Evolutionary conservation across 2,113 vertebrate genomes (phyloP), one percentile per base, ranked within the genome.

Genomic region (Leuciscus idus): DNA sequence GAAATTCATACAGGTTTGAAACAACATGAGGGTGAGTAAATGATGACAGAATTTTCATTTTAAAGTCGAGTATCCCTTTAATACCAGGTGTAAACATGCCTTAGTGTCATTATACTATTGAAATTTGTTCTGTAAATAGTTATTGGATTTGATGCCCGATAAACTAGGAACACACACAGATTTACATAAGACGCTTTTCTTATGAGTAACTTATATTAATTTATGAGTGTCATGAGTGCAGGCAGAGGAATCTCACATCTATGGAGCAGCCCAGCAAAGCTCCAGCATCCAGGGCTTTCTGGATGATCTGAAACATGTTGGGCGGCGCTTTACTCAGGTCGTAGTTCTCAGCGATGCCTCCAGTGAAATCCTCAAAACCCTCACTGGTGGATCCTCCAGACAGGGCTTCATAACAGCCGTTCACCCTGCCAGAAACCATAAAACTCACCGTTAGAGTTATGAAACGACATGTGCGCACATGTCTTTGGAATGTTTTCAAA

Each of bases 281-380:
- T 15, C 98, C 98, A 1, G 96, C 94, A 81, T 96, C 94, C 88
- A 98, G 93, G 0, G 97, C 97, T 88, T 97, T 98, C 93, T 95
- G 95, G 83, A 99, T 94, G 93, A 99, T 97, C 86, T 88, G 93
- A 92, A 97, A 99, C 87, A 99, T 93, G 93, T 97, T 94, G 23
- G 93, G 4, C 0, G 98, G 98, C 0, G 97, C 92, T 7, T 91
- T 93, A 6, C 85, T 93, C 62, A 99, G 91, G 85, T 99, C 98
- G 0, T 92, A 99, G 93, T 94, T 96, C 92, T 98, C 98, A 0
- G 97, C 95, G 30, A 99, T 97, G 79, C 98, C 98, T 2, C 98
- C 97, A 0, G 97, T 99, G 93, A 99, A 99, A 90, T 99, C 98
- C 90, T 98, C 97, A 0, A 99, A 99, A 84, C 97, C 98, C 90